A percentile compares a stretch with the other conserved stretches of the same genome.
Conservation (phyloP, 2,797 vertebrate genomes). For the Peromyscus melanophrys region DNA sequence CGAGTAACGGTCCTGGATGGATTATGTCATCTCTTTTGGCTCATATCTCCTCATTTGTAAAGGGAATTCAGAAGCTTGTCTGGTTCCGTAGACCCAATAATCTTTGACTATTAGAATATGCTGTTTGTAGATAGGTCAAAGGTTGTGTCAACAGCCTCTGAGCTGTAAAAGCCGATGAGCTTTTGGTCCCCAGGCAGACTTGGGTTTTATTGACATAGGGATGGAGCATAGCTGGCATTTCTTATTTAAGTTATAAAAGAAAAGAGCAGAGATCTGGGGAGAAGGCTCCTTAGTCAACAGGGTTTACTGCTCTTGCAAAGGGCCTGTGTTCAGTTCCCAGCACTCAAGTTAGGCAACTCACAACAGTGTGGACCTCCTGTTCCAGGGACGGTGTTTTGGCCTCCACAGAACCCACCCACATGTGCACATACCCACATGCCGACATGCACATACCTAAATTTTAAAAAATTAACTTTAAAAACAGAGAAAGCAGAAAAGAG, state of each 20-base stretch:
- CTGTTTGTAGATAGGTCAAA: background rate
- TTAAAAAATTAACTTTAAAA: background rate
- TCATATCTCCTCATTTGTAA: background rate
- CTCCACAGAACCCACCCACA: background rate
- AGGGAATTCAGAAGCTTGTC: background rate
- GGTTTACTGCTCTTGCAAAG: background rate
- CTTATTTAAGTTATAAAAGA: background rate
- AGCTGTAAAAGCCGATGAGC: background rate
- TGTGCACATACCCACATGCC: background rate
- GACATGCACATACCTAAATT: background rate
- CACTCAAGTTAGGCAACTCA: background rate
- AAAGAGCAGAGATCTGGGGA: background rate
- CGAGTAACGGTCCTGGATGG: background rate
- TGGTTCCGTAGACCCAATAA: background rate
- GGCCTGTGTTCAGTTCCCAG: background rate
- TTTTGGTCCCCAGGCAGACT: too few species aligned
- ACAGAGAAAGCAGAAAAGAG: background rate
- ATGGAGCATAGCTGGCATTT: accelerated
- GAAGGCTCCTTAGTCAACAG: background rate
- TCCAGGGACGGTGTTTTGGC: background rate
- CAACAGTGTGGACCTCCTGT: too few species aligned
- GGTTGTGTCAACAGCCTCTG: background rate
- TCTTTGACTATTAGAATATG: background rate
- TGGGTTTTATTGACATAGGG: background rate
- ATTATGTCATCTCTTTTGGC: background rate